Conservation (phyloP, 2,797 vertebrate genomes). For the Melanotaenia boesemani region DNA sequence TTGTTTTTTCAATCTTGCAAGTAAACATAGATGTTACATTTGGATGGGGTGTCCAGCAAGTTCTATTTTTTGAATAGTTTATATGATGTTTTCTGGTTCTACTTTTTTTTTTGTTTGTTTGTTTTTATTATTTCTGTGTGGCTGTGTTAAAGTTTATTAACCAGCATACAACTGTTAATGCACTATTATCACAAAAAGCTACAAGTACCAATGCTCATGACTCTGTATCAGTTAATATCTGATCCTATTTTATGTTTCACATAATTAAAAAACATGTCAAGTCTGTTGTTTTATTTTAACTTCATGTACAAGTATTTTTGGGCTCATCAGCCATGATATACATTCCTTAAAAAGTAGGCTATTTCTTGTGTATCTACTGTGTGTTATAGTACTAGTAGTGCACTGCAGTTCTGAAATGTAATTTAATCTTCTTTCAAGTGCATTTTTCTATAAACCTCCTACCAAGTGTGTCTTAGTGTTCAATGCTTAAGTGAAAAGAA, state of each 20-base stretch:
- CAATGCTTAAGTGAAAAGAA: conserved; percentile 30
- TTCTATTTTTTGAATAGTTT: conserved; percentile 33
- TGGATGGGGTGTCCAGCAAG: conserved; percentile 16
- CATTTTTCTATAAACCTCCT: conserved; percentile 52
- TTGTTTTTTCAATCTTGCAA: background rate
- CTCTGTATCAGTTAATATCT: conserved; percentile 38
- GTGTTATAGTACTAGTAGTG: conserved; percentile 48
- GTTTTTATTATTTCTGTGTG: conserved; percentile 3
- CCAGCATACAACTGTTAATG: conserved; percentile 35
- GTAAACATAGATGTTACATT: conserved; percentile 4
- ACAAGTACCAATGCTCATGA: conserved; percentile 40
- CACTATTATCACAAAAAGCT: conserved; percentile 41
- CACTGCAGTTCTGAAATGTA: conserved; percentile 41
- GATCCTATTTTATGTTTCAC: conserved; percentile 30
- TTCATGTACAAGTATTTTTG: conserved; percentile 38
- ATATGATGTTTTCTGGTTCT: conserved; percentile 29
- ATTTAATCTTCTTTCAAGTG: conserved; percentile 48
- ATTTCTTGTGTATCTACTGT: conserved; percentile 46
- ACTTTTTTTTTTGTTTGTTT: conserved; percentile 8
- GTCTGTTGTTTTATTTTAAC: conserved; percentile 42
- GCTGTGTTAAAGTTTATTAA: conserved; percentile 32
- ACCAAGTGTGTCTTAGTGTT: conserved; percentile 78
- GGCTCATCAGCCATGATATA: conserved; percentile 25
- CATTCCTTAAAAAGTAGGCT: conserved; percentile 5
- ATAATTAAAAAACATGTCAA: conserved; percentile 11